Conservation (phyloP, 35 echinoderm and acorn worm genomes). For the Antedon bifida region DNA sequence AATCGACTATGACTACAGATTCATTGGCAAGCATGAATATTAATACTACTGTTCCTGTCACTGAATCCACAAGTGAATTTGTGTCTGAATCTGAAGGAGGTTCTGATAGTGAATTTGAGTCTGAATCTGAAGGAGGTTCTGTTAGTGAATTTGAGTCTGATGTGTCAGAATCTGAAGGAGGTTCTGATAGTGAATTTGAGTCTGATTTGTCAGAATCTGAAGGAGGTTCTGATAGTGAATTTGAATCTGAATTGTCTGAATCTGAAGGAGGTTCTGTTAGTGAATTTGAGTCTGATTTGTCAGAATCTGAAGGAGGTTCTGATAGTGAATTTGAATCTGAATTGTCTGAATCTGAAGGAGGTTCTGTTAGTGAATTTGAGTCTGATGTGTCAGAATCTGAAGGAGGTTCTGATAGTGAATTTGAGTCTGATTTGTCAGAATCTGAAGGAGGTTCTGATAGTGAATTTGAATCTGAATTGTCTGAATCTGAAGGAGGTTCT, state of each 20-base stretch:
- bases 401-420: neutral
- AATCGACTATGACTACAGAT: neutral
- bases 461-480: neutral
- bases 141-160: too few species aligned
- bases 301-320: neutral
- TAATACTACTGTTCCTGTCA: neutral
- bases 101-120: neutral
- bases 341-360: neutral
- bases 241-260: neutral
- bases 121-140: neutral
- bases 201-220: neutral
- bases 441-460: neutral
- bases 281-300: neutral
- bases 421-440: neutral
- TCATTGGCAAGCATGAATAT: neutral
- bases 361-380: neutral
- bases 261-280: neutral
- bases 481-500: neutral
- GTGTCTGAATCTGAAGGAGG: neutral
- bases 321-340: neutral
- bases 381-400: neutral
- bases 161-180: neutral
- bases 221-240: neutral
- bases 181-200: neutral
- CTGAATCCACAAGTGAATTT: neutral